Evolutionary conservation across 2,888 invertebrate species (phyloP).

Genomic region (Drosophila crucigera): DNA sequence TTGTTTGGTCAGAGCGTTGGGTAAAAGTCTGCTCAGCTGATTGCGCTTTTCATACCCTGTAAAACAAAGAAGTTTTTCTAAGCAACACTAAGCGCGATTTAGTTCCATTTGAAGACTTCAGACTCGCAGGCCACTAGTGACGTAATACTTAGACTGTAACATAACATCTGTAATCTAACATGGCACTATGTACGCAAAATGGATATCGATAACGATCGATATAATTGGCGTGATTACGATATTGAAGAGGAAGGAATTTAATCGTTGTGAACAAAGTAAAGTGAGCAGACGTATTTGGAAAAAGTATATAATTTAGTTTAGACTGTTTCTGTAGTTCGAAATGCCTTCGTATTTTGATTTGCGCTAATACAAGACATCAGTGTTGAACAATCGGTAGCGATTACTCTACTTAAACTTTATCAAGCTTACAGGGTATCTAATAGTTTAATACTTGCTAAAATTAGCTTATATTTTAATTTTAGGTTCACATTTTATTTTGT

Average conservation of each 20-base stretch:
- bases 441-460: not conserved
- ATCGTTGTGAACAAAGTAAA: not conserved
- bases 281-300: not conserved
- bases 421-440: not conserved
- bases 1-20: conserved; percentile 42
- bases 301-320: not conserved
- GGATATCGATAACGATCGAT: not conserved
- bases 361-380: not conserved
- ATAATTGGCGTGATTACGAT: not conserved
- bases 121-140: not conserved
- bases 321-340: not conserved
- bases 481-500: too few relatives aligned
- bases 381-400: not conserved
- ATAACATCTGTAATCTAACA: not conserved
- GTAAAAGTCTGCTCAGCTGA: conserved; percentile 20
- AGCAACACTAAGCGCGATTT: not conserved
- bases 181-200: not conserved
- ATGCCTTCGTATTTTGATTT: not conserved
- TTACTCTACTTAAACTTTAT: not conserved
- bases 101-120: not conserved
- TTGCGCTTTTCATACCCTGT: conserved; percentile 32
- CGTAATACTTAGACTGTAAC: not conserved
- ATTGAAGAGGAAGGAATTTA: not conserved
- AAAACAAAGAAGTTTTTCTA: not conserved
- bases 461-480: not conserved